phyloP scores from a whole-genome alignment of 2,888 invertebrate species.

The Congeria kusceri region DNA sequence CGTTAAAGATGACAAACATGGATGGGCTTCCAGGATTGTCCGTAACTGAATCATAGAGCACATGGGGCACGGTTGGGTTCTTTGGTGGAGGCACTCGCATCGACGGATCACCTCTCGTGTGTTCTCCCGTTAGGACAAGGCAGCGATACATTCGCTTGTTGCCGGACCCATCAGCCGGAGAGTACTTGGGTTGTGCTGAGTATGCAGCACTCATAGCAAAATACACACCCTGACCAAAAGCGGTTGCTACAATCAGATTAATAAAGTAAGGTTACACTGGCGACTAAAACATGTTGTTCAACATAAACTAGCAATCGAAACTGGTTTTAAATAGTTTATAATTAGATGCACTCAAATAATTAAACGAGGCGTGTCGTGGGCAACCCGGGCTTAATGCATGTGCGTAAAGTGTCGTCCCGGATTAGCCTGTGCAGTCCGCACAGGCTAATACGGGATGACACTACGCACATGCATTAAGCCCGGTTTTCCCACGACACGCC shows the following conservation, averaged over 20 bases:
- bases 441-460: too few relatives aligned
- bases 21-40: conserved; percentile 57
- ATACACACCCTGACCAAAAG: conserved; percentile 72
- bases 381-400: too few relatives aligned
- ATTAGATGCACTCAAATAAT: too few relatives aligned
- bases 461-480: too few relatives aligned
- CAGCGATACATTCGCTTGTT: conserved; percentile 57
- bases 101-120: conserved; percentile 33
- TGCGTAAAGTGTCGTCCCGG: too few relatives aligned
- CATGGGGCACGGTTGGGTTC: neutral
- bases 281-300: too few relatives aligned
- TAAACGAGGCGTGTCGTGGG: too few relatives aligned
- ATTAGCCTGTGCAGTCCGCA: too few relatives aligned
- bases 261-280: too few relatives aligned
- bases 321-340: too few relatives aligned
- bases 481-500: too few relatives aligned
- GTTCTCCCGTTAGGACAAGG: conserved; percentile 64
- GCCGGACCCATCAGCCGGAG: conserved; percentile 10
- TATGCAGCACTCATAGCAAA: conserved; percentile 68
- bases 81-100: conserved; percentile 51
- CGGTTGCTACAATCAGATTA: neutral
- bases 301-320: too few relatives aligned
- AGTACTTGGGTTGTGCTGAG: conserved; percentile 50
- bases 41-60: conserved; percentile 69
- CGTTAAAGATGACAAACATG: conserved; percentile 78